A percentile compares a stretch with the other conserved stretches of the same genome.
phyloP scores from a whole-genome alignment of 2,888 invertebrate genomes.

The Harpalus rubripes region DNA sequence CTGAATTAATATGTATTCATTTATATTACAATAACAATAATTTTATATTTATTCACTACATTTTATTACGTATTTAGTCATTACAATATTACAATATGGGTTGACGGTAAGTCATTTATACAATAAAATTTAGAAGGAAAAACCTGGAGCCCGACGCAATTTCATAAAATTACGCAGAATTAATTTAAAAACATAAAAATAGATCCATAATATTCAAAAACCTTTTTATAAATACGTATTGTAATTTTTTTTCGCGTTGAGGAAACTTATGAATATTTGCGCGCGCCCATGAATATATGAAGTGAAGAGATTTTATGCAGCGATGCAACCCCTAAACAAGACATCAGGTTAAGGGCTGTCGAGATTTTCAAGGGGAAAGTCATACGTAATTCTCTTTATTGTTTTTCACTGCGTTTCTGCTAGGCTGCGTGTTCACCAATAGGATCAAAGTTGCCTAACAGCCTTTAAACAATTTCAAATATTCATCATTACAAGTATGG shows the following conservation, averaged over 20 bases:
- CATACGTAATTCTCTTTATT: constrained; percentile 63
- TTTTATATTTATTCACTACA: too few species aligned
- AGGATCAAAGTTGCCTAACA: constrained; percentile 45
- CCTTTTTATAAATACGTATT: too few species aligned
- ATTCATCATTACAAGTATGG: constrained; percentile 14
- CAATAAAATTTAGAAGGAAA: too few species aligned
- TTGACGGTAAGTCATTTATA: too few species aligned
- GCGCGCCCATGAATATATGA: constrained; percentile 12
- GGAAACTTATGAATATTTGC: background rate
- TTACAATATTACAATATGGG: too few species aligned
- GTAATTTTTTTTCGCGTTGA: too few species aligned
- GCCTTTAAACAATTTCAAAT: constrained; percentile 48
- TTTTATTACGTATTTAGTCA: too few species aligned
- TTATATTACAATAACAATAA: background rate
- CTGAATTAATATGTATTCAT: background rate
- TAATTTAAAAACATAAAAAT: too few species aligned
- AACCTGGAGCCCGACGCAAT: too few species aligned
- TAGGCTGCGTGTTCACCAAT: constrained; percentile 30
- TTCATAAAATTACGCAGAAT: too few species aligned
- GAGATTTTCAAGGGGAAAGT: constrained; percentile 53
- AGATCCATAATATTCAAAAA: too few species aligned
- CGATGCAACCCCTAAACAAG: constrained; percentile 46
- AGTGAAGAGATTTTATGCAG: constrained; percentile 37
- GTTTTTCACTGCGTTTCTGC: constrained; percentile 50
- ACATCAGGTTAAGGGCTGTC: constrained; percentile 48